Evolutionary conservation across 2,888 invertebrate species (phyloP).

Genomic region (Brachynemurus nebulosus): DNA sequence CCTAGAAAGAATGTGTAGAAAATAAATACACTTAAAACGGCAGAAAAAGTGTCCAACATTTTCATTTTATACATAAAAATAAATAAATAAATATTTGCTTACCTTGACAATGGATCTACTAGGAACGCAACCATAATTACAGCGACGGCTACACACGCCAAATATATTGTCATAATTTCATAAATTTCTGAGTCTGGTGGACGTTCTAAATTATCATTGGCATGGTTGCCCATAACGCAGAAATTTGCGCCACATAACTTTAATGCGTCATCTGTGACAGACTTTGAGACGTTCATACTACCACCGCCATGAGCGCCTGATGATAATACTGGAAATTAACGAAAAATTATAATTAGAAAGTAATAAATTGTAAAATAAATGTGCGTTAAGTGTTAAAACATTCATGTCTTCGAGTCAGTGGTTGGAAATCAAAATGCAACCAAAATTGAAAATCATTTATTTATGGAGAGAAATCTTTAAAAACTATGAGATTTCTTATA

Average conservation of each 20-base stretch:
- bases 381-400: too few relatives aligned
- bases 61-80: too few relatives aligned
- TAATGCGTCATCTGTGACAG: slow-evolving; percentile 31
- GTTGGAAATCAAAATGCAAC: too few relatives aligned
- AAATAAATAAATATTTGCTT: slow-evolving; percentile 22
- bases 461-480: too few relatives aligned
- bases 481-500: too few relatives aligned
- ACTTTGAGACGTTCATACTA: slow-evolving; percentile 27
- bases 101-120: slow-evolving; percentile 83
- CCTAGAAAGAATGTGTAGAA: too few relatives aligned
- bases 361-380: too few relatives aligned
- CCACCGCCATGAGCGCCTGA: slow-evolving; percentile 54
- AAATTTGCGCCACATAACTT: slow-evolving; percentile 67
- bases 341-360: too few relatives aligned
- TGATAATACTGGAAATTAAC: slow-evolving; percentile 47
- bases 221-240: slow-evolving; percentile 56
- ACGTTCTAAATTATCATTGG: slow-evolving; percentile 60
- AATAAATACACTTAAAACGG: too few relatives aligned
- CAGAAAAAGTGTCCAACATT: too few relatives aligned
- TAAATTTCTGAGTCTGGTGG: slow-evolving; percentile 78
- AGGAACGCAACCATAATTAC: slow-evolving; percentile 75
- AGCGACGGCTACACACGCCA: slow-evolving; percentile 73
- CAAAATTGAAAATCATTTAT: too few relatives aligned
- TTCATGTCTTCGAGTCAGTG: too few relatives aligned
- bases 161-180: slow-evolving; percentile 77